Percentiles rank a stretch among this genome's conserved stretches.
Evolutionary conservation across 2,888 invertebrate species (phyloP).

Genomic region (Drosophila aldrichi): DNA sequence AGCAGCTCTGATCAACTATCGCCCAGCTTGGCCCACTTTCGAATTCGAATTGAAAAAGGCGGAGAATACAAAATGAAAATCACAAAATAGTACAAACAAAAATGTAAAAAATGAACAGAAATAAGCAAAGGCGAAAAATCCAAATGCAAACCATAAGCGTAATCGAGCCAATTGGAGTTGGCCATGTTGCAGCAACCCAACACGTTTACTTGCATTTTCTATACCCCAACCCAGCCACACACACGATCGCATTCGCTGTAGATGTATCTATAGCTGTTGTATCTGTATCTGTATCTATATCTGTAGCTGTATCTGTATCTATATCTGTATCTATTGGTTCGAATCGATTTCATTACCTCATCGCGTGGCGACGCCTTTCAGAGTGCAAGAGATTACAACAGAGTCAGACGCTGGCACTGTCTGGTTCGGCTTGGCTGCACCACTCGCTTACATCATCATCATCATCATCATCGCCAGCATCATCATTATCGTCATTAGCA

Average conservation of each 20-base stretch:
- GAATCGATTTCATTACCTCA: constrained; percentile 77
- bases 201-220: constrained; percentile 69
- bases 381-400: constrained; percentile 71
- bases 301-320: constrained; percentile 35
- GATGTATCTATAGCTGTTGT: constrained; percentile 38
- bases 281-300: constrained; percentile 49
- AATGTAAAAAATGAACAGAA: constrained; percentile 7
- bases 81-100: constrained; percentile 12
- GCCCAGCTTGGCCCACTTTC: constrained; percentile 70
- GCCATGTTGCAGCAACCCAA: constrained; percentile 58
- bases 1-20: constrained; percentile 67
- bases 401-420: constrained; percentile 7
- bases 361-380: constrained; percentile 69
- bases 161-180: constrained; percentile 40
- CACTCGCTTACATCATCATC: constrained; percentile 19
- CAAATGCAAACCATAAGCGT: constrained; percentile 63
- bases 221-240: constrained; percentile 1
- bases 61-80: constrained; percentile 28
- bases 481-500: constrained; percentile 3
- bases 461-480: constrained; percentile 2
- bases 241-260: constrained; percentile 9
- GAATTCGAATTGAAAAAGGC: constrained; percentile 30
- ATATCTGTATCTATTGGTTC: constrained; percentile 48
- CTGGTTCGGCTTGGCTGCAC: constrained; percentile 62
- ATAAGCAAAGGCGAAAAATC: constrained; percentile 38